phyloP scores from a whole-genome alignment of 2,797 vertebrate species.

The Acanthiza pusilla region DNA sequence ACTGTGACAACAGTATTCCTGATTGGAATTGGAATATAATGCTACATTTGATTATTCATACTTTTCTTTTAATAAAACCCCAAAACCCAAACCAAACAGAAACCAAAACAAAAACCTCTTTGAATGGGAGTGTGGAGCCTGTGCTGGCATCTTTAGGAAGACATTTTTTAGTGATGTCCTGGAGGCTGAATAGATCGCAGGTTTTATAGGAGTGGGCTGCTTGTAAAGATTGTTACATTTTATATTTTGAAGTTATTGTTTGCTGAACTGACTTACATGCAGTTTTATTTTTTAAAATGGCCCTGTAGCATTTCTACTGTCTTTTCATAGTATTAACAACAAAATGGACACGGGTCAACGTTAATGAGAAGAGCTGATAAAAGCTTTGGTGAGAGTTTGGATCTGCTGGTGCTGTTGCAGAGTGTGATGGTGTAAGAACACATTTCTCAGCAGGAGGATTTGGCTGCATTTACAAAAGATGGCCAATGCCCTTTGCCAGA shows the following conservation, averaged over 20 bases:
- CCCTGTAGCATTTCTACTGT: not conserved
- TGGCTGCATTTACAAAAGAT: not conserved
- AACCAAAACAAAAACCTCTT: not conserved
- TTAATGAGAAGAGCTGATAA: not conserved
- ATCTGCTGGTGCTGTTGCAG: not conserved
- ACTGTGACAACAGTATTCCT: not conserved
- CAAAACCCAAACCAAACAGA: accelerated
- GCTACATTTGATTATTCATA: not conserved
- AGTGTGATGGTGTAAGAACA: not conserved
- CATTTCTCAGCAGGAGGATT: not conserved
- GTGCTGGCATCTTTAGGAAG: not conserved
- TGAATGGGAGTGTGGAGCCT: not conserved
- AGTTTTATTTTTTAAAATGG: not conserved
- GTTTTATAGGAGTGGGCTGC: not conserved
- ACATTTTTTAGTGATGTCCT: not conserved
- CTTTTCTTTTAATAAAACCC: not conserved
- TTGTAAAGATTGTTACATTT: not conserved
- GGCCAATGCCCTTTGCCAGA: not conserved
- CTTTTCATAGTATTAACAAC: not conserved
- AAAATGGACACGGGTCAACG: not conserved
- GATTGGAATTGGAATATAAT: not conserved
- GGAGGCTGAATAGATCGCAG: not conserved
- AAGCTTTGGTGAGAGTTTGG: not conserved
- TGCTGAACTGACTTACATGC: not conserved
- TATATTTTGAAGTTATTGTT: not conserved